Conservation (phyloP, 2,113 vertebrate genomes). For the Chiloscyllium plagiosum region DNA sequence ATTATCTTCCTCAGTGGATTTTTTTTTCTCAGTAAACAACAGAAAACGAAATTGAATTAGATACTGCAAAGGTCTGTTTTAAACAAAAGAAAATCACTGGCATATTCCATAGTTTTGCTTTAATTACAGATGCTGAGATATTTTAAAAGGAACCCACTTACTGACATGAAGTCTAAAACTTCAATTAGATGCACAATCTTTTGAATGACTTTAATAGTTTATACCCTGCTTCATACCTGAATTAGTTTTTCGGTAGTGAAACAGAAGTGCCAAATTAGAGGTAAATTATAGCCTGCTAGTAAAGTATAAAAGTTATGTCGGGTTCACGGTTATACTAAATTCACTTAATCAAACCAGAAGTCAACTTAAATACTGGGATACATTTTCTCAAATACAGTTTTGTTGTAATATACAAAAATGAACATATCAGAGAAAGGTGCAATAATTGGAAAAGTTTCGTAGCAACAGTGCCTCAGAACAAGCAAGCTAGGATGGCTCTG, state of each 20-base stretch:
- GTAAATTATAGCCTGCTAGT: neutral
- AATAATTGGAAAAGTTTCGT: neutral
- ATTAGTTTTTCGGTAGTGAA: neutral
- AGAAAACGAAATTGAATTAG: neutral
- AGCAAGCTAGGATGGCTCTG: neutral
- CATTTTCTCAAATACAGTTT: neutral
- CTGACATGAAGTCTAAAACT: neutral
- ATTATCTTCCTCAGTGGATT: neutral
- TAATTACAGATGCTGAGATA: neutral
- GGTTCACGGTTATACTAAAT: neutral
- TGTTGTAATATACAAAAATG: neutral
- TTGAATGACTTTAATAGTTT: neutral
- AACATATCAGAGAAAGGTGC: neutral
- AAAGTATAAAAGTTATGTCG: neutral
- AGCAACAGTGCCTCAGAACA: neutral
- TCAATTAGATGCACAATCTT: neutral
- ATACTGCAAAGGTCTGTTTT: neutral
- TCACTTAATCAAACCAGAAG: neutral
- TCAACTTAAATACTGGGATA: neutral
- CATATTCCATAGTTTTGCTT: neutral
- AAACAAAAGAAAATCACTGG: neutral
- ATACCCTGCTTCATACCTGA: neutral
- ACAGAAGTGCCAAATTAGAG: neutral
- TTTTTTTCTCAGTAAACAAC: neutral
- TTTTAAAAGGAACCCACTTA: neutral